Base-by-base conservation (phyloP, 2,113 vertebrate species). In the Acinonyx jubatus region DNA sequence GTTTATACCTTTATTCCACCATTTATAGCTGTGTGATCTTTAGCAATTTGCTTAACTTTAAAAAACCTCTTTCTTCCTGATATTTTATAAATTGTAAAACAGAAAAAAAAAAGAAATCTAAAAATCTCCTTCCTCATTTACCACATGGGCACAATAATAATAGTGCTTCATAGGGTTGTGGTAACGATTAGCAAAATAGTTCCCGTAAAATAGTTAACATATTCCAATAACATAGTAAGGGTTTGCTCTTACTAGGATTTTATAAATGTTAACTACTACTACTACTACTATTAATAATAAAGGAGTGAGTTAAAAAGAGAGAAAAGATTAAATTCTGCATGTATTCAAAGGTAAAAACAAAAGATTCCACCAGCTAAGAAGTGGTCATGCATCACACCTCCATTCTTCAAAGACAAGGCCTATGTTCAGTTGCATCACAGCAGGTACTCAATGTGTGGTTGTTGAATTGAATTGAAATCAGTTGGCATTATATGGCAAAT, bases 401-500 rank as follows among this genome's bases (percentile, higher is more conserved):
- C 38, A 38, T 80, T 88, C 69, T 96, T 96, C 76, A 61, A 84
- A 41, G 76, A 11, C 71, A 85, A 74, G 18, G 21, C 41, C 33
- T 79, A 69, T 63, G 57, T 69, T 57, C 74, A 79, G 88, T 88
- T 73, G n/a, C 10, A 2, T 48, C 50, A 65, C 48, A 85, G 19
- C 0, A 89, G 50, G 14, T 48, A 36, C 48, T 41, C 7, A 68
- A 38, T 86, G 89, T 89, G 45, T 55, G 55, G 63, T 50, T 48
- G 23, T 29, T 93, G 61, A 96, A 71, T 2, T 48, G 79, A 91
- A 79, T 78, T 97, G 81, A 81, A 86, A 81, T 50, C 19, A 66
- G 2, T 69, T 81, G 57, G 25, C 41, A 85, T 80, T 73, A 68
- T 61, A 25, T 76, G 29, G 10, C 18, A 48, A 15, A 31, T 78